Evolutionary conservation across 2,797 vertebrate genomes (phyloP).

Genomic region (Lepidocolaptes lacrymiger): DNA sequence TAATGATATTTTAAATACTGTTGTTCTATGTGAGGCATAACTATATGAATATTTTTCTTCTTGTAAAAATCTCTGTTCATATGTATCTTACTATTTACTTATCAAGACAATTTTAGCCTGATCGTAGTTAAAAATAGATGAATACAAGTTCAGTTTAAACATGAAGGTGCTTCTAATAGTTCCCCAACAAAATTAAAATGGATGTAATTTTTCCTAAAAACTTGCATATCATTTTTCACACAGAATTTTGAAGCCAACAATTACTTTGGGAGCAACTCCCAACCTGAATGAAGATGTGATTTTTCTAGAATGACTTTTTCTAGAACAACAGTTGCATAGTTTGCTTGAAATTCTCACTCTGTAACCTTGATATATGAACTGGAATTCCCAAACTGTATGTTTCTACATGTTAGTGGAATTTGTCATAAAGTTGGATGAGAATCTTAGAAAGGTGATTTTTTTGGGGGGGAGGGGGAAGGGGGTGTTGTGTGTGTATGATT

Average conservation of each 20-base stretch:
- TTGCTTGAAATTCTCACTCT: conserved; percentile 40
- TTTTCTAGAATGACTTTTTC: conserved; percentile 34
- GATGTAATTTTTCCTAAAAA: neutral
- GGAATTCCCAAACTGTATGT: neutral
- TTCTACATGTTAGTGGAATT: neutral
- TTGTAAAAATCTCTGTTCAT: neutral
- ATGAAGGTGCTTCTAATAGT: neutral
- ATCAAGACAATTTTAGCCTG: neutral
- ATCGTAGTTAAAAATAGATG: neutral
- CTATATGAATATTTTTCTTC: neutral
- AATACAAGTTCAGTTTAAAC: neutral
- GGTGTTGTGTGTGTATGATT: too few relatives aligned
- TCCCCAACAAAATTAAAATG: neutral
- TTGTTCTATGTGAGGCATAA: neutral
- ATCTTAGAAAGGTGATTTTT: neutral
- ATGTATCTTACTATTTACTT: neutral
- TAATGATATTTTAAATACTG: neutral
- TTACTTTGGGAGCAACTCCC: neutral
- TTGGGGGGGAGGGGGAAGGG: too few relatives aligned
- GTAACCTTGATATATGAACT: conserved; percentile 14
- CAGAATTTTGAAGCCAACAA: neutral
- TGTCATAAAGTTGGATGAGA: neutral
- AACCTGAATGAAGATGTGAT: neutral
- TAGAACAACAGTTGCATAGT: conserved; percentile 3
- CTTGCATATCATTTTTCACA: neutral